Base-by-base conservation (phyloP, 2,797 vertebrate genomes). In the Peromyscus aztecus region DNA sequence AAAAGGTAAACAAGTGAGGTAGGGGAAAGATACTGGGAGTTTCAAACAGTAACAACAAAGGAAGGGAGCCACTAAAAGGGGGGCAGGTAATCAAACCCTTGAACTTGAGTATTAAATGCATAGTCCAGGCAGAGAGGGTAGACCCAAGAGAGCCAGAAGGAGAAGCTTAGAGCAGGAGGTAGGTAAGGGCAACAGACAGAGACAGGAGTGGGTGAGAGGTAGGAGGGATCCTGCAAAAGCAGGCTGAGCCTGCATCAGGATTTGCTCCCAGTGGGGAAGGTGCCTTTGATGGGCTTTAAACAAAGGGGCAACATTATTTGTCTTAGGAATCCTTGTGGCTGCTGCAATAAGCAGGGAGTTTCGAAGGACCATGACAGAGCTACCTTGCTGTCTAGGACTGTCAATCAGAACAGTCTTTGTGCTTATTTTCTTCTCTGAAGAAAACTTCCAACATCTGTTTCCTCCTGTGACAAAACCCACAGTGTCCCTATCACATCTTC, bases 401-500 rank as follows among this genome's bases (percentile, higher is more conserved):
- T 75, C 37, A 86, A 24, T 65, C 11, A 71, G 40, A 95, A 89
- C n/a, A n/a, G n/a, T n/a, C 7, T 84, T 87, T 59, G 73, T 49
- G 61, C 59, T 65, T 87, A 37, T 61, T 71, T 91, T 63, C 24
- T 94, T 91, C 37, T 89, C 52, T 91, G 81, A 82, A 76, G 31
- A 94, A 94, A 92, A 81, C 81, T 71, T 65, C 82, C 78, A 78
- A 67, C 95, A 97, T 96, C 95, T 97, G 94, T 97, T 97, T 97
- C 78, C 90, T 94, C 75, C 57, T 67, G 80, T 57, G 92, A 46
- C n/a, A 94, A 82, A 97, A 88, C 52, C 21, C 21, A 17, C 96
- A 96, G 52, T 37, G 43, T 55, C 85, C 37, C 88, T 65, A 29
- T 93, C 46, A 0, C 13, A 29, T 94, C 88, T 94, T 96, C 86